Evolutionary conservation across 2,888 invertebrate genomes (phyloP).

Genomic region (Platypus cylindrus): DNA sequence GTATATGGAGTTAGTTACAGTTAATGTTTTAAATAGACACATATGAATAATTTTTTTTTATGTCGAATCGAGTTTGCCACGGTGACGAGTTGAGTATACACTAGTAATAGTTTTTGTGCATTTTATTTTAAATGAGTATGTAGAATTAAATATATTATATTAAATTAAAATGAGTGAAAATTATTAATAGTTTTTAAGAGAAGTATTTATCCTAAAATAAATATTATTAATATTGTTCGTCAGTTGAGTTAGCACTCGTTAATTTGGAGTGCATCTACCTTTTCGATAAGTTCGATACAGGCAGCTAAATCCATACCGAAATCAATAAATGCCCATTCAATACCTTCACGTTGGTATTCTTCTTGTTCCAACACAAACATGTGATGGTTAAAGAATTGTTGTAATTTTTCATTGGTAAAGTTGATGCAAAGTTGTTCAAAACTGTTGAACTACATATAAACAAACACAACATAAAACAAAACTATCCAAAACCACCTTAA

Average conservation of each 20-base stretch:
- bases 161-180: too few relatives aligned
- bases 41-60: too few relatives aligned
- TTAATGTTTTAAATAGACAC: too few relatives aligned
- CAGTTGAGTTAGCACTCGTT: not conserved
- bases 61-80: too few relatives aligned
- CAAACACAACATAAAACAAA: constrained; percentile 23
- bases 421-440: constrained; percentile 91
- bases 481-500: too few relatives aligned
- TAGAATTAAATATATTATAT: too few relatives aligned
- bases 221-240: constrained; percentile 1
- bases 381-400: constrained; percentile 91
- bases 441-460: constrained; percentile 57
- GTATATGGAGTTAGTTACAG: not conserved
- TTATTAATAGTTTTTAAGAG: too few relatives aligned
- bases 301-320: constrained; percentile 84
- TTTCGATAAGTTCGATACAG: constrained; percentile 70
- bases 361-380: constrained; percentile 92
- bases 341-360: constrained; percentile 82
- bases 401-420: constrained; percentile 87
- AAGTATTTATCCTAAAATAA: too few relatives aligned
- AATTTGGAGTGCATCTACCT: constrained; percentile 39
- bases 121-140: too few relatives aligned
- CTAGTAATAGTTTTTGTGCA: too few relatives aligned
- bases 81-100: too few relatives aligned
- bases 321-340: constrained; percentile 87